Evolutionary conservation across 2,888 invertebrate species (phyloP).

Genomic region (Patella depressa): DNA sequence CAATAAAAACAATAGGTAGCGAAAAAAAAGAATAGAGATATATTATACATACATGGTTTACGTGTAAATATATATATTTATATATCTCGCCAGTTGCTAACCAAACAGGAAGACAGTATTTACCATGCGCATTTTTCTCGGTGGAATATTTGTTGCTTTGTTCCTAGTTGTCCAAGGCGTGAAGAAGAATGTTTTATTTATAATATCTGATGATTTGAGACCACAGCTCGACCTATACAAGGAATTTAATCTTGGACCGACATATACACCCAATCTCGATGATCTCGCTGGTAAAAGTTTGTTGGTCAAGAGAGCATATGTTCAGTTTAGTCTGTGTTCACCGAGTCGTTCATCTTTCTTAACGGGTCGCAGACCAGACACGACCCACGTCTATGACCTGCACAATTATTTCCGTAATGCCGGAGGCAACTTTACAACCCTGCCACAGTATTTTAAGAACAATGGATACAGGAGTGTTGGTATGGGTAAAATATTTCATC

Average conservation of each 20-base stretch:
- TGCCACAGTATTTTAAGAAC: slow-evolving; percentile 44
- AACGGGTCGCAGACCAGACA: no score
- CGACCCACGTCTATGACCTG: slow-evolving; percentile 28
- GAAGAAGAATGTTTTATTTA: slow-evolving; percentile 36
- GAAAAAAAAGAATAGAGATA: no score
- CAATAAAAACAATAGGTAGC: no score
- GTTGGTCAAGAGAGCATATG: slow-evolving; percentile 25
- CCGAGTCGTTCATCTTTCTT: slow-evolving; percentile 29
- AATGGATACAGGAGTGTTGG: slow-evolving; percentile 37
- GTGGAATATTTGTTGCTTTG: no score
- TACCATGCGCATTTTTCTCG: no score
- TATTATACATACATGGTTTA: no score
- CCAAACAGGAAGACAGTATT: no score
- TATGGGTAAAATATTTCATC: slow-evolving; percentile 36
- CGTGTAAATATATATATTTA: no score
- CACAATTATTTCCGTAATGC: slow-evolving; percentile 32
- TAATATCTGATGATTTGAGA: slow-evolving; percentile 37
- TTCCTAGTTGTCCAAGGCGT: no score
- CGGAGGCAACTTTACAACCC: slow-evolving; percentile 42
- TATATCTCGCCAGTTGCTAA: no score
- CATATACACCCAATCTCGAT: slow-evolving; percentile 36
- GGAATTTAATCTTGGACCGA: slow-evolving; percentile 29
- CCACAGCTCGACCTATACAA: slow-evolving; percentile 29
- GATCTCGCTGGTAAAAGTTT: slow-evolving; percentile 24
- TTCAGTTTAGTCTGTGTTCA: slow-evolving; percentile 26